These are phyloP conservation scores for Geococcyx californianus DNA, from an alignment of 2,113 vertebrate genomes.

Conservation along the genomic window DNA sequence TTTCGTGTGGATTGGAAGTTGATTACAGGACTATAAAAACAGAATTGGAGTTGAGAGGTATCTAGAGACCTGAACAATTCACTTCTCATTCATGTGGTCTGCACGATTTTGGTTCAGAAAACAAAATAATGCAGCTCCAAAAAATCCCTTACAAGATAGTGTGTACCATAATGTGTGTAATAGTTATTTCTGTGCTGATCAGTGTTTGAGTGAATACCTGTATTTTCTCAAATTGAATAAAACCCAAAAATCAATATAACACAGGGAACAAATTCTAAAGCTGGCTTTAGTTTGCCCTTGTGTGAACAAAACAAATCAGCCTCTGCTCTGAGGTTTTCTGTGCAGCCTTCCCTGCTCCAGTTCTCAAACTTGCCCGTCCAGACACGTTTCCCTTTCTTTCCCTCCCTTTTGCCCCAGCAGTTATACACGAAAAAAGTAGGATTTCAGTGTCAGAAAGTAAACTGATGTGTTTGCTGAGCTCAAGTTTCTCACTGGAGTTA, in stretches of 20 bases:
- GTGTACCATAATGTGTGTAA: background rate
- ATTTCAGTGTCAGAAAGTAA: background rate
- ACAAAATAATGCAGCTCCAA: background rate
- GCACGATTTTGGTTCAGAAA: background rate
- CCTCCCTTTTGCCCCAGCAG: background rate
- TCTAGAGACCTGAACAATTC: background rate
- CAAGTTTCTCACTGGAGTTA: background rate
- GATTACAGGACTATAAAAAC: background rate
- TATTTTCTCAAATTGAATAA: background rate
- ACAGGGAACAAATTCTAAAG: background rate
- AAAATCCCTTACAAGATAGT: background rate
- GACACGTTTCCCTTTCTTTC: accelerated
- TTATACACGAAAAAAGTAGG: background rate
- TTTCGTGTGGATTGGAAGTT: background rate
- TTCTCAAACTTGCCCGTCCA: background rate
- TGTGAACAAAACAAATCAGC: background rate
- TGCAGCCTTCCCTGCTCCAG: too few relatives aligned
- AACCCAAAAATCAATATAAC: background rate
- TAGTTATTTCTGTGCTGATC: background rate
- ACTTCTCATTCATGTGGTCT: background rate
- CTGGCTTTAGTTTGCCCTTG: background rate
- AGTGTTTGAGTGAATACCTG: background rate
- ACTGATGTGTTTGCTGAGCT: background rate
- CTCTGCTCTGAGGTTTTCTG: background rate
- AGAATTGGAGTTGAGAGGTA: background rate